phyloP scores from a whole-genome alignment of 2,113 vertebrate genomes.

The Grammomys surdaster region DNA sequence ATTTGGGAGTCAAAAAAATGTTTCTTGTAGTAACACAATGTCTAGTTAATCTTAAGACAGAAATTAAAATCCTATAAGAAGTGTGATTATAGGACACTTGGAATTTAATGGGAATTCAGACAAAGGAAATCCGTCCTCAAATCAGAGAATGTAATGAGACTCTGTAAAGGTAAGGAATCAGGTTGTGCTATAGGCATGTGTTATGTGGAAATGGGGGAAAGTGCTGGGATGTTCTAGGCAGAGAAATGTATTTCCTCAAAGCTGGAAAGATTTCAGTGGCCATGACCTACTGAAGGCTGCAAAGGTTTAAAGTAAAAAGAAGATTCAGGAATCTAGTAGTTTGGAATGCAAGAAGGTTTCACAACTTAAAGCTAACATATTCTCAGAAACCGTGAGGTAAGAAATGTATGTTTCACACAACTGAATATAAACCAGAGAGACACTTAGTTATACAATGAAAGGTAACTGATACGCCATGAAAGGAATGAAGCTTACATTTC shows the following conservation, averaged over 20 bases:
- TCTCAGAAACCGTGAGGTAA: not conserved
- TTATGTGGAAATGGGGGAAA: not conserved
- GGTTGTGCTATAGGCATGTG: not conserved
- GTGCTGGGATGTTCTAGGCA: not conserved
- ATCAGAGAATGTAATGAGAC: not conserved
- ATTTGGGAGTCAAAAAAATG: not conserved
- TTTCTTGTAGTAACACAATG: not conserved
- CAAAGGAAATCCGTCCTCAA: not conserved
- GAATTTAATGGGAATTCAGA: not conserved
- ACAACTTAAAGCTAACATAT: not conserved
- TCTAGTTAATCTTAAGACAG: not conserved
- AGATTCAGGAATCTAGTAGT: not conserved
- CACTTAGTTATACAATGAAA: not conserved
- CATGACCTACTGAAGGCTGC: too few species aligned
- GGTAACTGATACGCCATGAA: not conserved
- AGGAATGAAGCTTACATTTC: not conserved
- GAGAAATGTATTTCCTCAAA: not conserved
- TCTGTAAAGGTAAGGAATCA: not conserved
- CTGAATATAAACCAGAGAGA: not conserved
- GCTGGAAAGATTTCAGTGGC: not conserved
- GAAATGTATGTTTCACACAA: not conserved
- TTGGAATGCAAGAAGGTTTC: not conserved
- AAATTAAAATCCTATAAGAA: not conserved
- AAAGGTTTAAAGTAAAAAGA: not conserved
- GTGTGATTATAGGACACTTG: not conserved